Conservation (phyloP, 2,888 invertebrate species). For the Drosophila neonasuta region DNA sequence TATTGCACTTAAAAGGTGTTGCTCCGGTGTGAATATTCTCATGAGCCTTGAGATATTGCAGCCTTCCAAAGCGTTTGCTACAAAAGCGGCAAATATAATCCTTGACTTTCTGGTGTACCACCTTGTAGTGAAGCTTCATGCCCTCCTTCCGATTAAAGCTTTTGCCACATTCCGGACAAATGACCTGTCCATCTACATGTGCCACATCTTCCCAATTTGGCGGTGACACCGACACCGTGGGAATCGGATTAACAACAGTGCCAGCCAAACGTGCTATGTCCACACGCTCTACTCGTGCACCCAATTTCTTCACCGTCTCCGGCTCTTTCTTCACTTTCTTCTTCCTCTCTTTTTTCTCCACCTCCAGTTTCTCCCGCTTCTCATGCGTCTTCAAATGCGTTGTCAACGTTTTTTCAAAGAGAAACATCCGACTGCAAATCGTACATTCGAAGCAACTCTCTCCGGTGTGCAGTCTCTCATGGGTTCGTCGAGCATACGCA, state of each 20-base stretch:
- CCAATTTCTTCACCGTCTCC: neutral
- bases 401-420: slow-evolving; percentile 77
- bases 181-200: neutral
- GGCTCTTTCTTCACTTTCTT: neutral
- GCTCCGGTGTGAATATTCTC: neutral
- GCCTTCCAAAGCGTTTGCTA: neutral
- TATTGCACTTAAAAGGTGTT: neutral
- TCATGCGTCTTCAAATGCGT: slow-evolving; percentile 79
- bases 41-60: neutral
- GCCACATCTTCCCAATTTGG: neutral
- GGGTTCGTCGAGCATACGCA: neutral
- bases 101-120: neutral
- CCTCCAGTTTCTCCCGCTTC: slow-evolving; percentile 62
- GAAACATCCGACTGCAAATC: slow-evolving; percentile 76
- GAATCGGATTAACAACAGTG: neutral
- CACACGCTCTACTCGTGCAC: neutral
- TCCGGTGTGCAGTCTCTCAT: neutral
- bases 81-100: slow-evolving; percentile 3
- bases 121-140: slow-evolving; percentile 1
- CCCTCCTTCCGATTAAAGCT: neutral
- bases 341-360: neutral
- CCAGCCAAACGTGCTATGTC: slow-evolving; percentile 1
- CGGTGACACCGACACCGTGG: neutral
- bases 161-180: neutral
- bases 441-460: slow-evolving; percentile 75